Percentiles rank a stretch among this genome's conserved stretches.
Conservation (phyloP, 2,888 invertebrate genomes). For the Anthoptus insignis region DNA sequence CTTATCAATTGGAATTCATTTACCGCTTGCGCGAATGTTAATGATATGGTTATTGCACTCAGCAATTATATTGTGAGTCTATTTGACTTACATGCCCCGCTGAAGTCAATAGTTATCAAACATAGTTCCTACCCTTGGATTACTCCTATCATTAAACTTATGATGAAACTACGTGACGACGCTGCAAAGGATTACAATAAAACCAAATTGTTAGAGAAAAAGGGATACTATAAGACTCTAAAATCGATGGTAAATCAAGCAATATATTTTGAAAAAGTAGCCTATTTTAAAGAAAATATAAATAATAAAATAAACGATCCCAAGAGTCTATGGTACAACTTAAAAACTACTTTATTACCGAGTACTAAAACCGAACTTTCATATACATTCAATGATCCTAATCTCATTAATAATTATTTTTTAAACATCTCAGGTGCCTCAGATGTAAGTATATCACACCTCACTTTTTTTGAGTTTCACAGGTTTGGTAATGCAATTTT, state of each 20-base stretch:
- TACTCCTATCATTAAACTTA: slow-evolving; percentile 28
- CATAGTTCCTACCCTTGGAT: slow-evolving; percentile 29
- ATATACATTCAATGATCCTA: slow-evolving; percentile 8
- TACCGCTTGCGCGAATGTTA: not conserved
- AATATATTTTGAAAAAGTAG: slow-evolving; percentile 27
- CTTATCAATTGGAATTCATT: slow-evolving; percentile 1
- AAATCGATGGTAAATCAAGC: slow-evolving; percentile 25
- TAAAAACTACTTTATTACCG: slow-evolving; percentile 27
- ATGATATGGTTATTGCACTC: not conserved
- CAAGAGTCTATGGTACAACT: slow-evolving; percentile 33
- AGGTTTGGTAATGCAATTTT: not conserved
- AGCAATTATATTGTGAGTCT: not conserved
- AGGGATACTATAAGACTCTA: slow-evolving; percentile 33
- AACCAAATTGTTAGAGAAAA: slow-evolving; percentile 18
- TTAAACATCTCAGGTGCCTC: not conserved
- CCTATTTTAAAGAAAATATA: slow-evolving; percentile 20
- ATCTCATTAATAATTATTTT: slow-evolving; percentile 27
- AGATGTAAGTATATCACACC: not conserved
- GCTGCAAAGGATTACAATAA: slow-evolving; percentile 7
- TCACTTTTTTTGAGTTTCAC: slow-evolving; percentile 2
- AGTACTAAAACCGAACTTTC: slow-evolving; percentile 21
- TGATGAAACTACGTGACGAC: slow-evolving; percentile 34
- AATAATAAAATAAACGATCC: slow-evolving; percentile 14
- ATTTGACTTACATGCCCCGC: not conserved
- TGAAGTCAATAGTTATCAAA: not conserved